Conservation (phyloP, 1,140 invertebrate species). For the Branchinecta lindahli region DNA sequence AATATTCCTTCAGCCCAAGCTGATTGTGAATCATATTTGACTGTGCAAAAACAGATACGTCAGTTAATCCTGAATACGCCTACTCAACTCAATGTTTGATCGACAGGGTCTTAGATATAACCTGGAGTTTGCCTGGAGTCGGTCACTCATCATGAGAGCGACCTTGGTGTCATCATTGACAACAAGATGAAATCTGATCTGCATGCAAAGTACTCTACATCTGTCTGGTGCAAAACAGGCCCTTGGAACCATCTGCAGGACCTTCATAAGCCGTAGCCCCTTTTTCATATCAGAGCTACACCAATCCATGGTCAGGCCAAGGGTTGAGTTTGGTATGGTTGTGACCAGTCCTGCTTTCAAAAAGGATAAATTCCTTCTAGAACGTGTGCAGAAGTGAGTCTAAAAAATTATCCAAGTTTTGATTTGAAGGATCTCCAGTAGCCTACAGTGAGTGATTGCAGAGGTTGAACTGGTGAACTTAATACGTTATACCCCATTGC, state of each 20-base stretch:
- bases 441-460: too few species aligned
- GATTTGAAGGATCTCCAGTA: too few species aligned
- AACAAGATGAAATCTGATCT: neutral
- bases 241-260: neutral
- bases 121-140: too few species aligned
- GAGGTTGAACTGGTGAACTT: too few species aligned
- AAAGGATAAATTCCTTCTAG: slow-evolving; percentile 4
- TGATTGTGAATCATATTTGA: too few species aligned
- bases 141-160: neutral
- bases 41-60: too few species aligned
- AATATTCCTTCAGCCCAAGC: too few species aligned
- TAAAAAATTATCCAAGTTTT: neutral
- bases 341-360: too few species aligned
- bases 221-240: neutral
- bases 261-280: neutral
- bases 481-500: too few species aligned
- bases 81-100: too few species aligned
- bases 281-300: neutral
- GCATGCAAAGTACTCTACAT: neutral
- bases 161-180: neutral
- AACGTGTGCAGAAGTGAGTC: neutral
- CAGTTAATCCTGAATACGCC: too few species aligned
- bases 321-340: neutral
- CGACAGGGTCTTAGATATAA: too few species aligned
- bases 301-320: neutral